Evolutionary conservation across 2,888 invertebrate species (phyloP), one percentile per base, ranked within the genome.

Genomic region (Lymantria monacha): DNA sequence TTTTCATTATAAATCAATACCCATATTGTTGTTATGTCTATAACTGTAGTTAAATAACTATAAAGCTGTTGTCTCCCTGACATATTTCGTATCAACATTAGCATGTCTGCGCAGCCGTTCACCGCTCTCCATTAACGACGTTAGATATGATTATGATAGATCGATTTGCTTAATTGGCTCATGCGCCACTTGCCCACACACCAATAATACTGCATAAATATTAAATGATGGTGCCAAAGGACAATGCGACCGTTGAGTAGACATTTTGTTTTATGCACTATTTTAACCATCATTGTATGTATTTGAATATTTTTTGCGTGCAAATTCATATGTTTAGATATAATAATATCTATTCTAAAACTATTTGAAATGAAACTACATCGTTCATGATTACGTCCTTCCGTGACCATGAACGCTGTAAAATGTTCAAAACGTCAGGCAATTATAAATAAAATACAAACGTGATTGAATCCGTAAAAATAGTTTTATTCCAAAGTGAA

Each of bases 61-160:
- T 38, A 13, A 43, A 13, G 30, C 40, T 9, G 41, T 38, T 55
- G 69, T 79, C 74, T 70, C 82, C 79, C 69, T 80, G 81, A 81
- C 81, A 80, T 75, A 71, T 76, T 78, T 79, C 63, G 57, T 56
- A n/a, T 51, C 46, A 52, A 46, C 58, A 75, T 76, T 76, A 74
- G 74, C 76, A 75, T 74, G 71, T 43, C 46, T 31, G 63, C 63
- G 63, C 68, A 60, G 61, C 74, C 75, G 69, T 69, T 78, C 79
- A 74, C 77, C 61, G 53, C 59, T 60, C 59, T 59, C 61, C 59
- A 64, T 70, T 66, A 66, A 66, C 63, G 53, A 5, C 63, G 46
- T 49, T 70, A 67, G 65, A 66, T 69, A 74, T 69, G 61, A 75
- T 76, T 76, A 74, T 79, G 80, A 80, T 76, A 66, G 75, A 79